Base-by-base conservation (phyloP, 2,797 vertebrate species). In the Lates japonicus region DNA sequence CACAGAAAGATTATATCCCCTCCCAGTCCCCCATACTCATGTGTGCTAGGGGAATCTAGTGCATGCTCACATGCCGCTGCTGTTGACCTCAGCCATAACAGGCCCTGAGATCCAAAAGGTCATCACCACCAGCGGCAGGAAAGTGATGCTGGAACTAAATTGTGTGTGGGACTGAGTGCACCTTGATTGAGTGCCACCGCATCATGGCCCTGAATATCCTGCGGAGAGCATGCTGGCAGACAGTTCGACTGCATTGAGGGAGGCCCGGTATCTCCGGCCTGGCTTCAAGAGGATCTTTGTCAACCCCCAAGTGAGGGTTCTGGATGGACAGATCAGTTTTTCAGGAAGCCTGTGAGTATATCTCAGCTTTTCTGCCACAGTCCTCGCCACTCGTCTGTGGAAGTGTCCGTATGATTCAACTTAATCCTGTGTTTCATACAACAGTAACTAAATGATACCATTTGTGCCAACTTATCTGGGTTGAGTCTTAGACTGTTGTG, bases 31-130 rank as follows among this genome's bases (percentile, higher is more conserved):
- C 97, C 97, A 0, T 97, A 13, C 44, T 3, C 95, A 85, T 0
- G 96, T 97, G 41, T 96, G 96, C 80, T 97, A 97, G 89, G 98
- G 98, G 0, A 95, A 98, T 74, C 98, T 97, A 0, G 94, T 95
- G 61, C 92, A 74, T 96, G 97, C 4, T 48, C 87, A 0, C 87
- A 85, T 0, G 97, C 97, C 0, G 93, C 92, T 0, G 77, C 87
- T 0, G 96, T 98, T 2, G 91, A 95, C 25, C 92, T 94, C 81
- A 9, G 88, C 70, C 2, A 49, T 98, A 19, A 81, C 77, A 0
- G 88, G 94, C n/a, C 82, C 93, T 0, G 96, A 97, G 77, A 83
- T 97, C 52, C 96, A 96, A 80, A 41, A 72, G 25, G 94, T 98
- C 63, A 94, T 97, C 35, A 63, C 37, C 54, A 92, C 84, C 11